Evolutionary conservation across 2,113 vertebrate genomes (phyloP), one percentile per base, ranked within the genome.

Genomic region (Trogon surrucura): DNA sequence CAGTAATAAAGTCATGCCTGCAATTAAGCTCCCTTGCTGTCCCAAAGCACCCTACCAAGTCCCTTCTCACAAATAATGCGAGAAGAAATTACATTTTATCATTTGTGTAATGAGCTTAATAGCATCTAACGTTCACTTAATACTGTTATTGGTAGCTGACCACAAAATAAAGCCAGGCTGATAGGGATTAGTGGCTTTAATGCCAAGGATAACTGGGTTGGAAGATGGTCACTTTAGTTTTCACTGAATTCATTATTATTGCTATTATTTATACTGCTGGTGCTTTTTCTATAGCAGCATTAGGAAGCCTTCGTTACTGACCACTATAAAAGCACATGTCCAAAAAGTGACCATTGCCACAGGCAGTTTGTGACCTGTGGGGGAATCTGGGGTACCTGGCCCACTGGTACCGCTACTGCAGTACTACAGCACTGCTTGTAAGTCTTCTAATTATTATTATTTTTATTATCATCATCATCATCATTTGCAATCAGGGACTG

Each of bases 21-120:
- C 27, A 75, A 75, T 36, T 65, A 34, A 75, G 25, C 50, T 77
- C 11, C 18, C 54, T 56, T 3, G 0, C 11, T 48, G 10, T 22
- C 47, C 36, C 58, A 66, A 88, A 72, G 58, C 34, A 89, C 36
- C 29, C 25, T 51, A 57, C 36, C 53, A 47, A 85, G 13, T 26
- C 19, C 16, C 21, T 70, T 73, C 34, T 72, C 61, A 32, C 64
- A 79, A 67, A 71, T 92, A 86, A 34, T 2, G 1, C 21, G 56
- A 73, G 27, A 12, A 71, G 22, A 93, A 89, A 36, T 13, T 34
- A 26, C 34, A 48, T 67, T 84, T 91, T 32, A 88, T 53, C 75
- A 50, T 45, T 88, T 64, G 21, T 34, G 27, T 86, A 88, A 94
- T 57, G 48, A 91, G 38, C 53, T 86, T 78, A 64, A 45, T 64